Conservation (phyloP, 2,113 vertebrate species). For the Otus sunia region DNA sequence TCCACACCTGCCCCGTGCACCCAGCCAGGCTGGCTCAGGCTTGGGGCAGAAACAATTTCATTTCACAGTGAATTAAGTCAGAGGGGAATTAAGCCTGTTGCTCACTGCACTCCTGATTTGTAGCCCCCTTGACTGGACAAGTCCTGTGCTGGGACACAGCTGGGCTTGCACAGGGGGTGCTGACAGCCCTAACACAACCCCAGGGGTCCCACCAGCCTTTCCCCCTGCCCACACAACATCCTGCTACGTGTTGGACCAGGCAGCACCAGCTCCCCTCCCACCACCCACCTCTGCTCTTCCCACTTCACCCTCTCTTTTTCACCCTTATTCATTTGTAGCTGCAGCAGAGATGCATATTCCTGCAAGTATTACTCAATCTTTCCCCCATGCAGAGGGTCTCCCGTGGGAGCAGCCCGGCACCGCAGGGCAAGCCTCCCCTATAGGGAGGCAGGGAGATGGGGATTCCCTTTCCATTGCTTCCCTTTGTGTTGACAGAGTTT, state of each 20-base stretch:
- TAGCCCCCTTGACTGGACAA: background rate
- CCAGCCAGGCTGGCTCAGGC: background rate
- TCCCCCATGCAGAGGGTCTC: background rate
- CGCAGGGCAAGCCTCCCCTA: background rate
- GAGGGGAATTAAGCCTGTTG: background rate
- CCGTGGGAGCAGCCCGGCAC: background rate
- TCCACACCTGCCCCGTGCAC: background rate
- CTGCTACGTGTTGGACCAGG: background rate
- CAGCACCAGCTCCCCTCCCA: background rate
- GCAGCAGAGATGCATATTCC: background rate
- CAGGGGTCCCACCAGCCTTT: background rate
- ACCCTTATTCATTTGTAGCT: background rate
- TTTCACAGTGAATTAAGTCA: background rate
- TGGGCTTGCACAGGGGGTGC: background rate
- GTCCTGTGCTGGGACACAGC: background rate
- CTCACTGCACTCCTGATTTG: background rate
- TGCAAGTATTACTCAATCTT: background rate
- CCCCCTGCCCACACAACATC: background rate
- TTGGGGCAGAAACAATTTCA: background rate
- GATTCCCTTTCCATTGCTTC: slow-evolving; percentile 26
- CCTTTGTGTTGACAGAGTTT: background rate
- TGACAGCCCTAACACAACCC: background rate
- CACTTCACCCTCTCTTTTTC: background rate
- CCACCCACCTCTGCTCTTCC: background rate
- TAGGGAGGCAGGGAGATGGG: background rate